phyloP scores from a whole-genome alignment of 2,113 vertebrate species.

The Plectropomus leopardus region DNA sequence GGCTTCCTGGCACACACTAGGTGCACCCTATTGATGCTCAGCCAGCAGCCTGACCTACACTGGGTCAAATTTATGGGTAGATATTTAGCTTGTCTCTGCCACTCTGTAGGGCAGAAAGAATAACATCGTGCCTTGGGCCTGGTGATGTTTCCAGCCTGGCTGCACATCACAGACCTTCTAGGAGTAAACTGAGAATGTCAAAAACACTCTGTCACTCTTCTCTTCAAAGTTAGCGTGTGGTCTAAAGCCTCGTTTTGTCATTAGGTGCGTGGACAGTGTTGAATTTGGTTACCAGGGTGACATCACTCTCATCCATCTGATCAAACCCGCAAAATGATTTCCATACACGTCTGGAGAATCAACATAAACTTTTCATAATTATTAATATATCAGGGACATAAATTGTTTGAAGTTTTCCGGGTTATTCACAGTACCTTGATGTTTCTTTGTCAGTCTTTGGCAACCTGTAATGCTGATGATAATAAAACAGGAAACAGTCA shows the following conservation, averaged over 20 bases:
- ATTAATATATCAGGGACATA: neutral
- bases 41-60: slow-evolving; percentile 61
- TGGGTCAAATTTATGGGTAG: slow-evolving; percentile 73
- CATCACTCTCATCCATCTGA: neutral
- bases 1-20: slow-evolving; percentile 62
- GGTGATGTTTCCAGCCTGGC: slow-evolving; percentile 68
- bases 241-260: slow-evolving; percentile 41
- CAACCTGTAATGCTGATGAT: slow-evolving; percentile 78
- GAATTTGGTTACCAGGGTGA: neutral
- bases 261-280: slow-evolving; percentile 8
- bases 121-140: slow-evolving; percentile 46
- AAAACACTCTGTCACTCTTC: slow-evolving; percentile 56
- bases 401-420: neutral
- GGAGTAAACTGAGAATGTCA: slow-evolving; percentile 66
- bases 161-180: slow-evolving; percentile 64
- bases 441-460: slow-evolving; percentile 40
- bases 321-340: slow-evolving; percentile 19
- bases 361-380: slow-evolving; percentile 1
- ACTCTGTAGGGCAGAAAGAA: slow-evolving; percentile 73
- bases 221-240: slow-evolving; percentile 52
- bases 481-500: slow-evolving; percentile 93
- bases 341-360: slow-evolving; percentile 4
- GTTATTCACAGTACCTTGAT: slow-evolving; percentile 16
- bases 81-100: slow-evolving; percentile 74
- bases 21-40: slow-evolving; percentile 63